These are phyloP conservation scores for Trypoxylus dichotomus DNA, from an alignment of 1,140 invertebrate genomes.

Conservation along the genomic window DNA sequence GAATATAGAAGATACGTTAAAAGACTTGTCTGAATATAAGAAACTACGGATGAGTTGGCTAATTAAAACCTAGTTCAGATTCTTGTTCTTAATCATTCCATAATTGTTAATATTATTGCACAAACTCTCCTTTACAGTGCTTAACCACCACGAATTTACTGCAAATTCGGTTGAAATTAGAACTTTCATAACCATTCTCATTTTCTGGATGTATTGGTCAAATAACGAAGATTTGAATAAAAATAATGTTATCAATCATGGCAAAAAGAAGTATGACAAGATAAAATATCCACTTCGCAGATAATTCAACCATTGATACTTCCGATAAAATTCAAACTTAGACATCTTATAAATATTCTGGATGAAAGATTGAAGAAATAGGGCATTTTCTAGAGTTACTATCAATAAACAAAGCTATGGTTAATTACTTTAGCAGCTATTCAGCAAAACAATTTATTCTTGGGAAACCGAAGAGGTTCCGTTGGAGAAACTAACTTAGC, in stretches of 20 bases:
- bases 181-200: no score
- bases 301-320: constrained; percentile 15
- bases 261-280: constrained; percentile 42
- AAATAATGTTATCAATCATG: constrained; percentile 40
- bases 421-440: constrained; percentile 33
- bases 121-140: no score
- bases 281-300: constrained; percentile 43
- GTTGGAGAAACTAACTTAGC: constrained; percentile 44
- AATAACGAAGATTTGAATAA: constrained; percentile 22
- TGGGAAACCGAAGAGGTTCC: constrained; percentile 43
- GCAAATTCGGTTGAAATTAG: no score
- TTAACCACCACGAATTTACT: no score
- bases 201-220: no score
- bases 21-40: no score
- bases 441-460: constrained; percentile 31
- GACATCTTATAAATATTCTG: constrained; percentile 12
- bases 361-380: constrained; percentile 16
- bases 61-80: no score
- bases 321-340: constrained; percentile 28
- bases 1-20: no score
- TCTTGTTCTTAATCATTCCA: no score
- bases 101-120: no score
- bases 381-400: constrained; percentile 22
- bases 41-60: no score
- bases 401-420: constrained; percentile 28